phyloP scores from a whole-genome alignment of 2,113 vertebrate species.

The Mirza zaza region DNA sequence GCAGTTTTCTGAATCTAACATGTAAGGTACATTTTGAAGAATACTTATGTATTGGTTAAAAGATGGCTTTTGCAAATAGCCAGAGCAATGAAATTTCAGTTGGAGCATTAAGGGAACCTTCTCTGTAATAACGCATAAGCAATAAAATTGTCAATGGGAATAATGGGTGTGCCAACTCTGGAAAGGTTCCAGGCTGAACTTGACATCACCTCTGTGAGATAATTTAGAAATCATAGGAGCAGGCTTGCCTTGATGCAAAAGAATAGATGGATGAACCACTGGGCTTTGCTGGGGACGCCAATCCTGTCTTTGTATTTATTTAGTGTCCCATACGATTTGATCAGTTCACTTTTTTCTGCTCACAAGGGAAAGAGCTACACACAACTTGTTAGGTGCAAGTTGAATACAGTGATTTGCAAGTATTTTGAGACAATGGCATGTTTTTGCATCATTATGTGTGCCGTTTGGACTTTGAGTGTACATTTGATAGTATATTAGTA shows the following conservation, averaged over 20 bases:
- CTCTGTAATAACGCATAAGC: not conserved
- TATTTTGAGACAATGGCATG: not conserved
- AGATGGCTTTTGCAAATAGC: slow-evolving; percentile 12
- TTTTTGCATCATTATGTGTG: not conserved
- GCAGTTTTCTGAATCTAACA: slow-evolving; percentile 61
- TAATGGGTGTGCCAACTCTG: slow-evolving; percentile 11
- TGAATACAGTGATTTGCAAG: not conserved
- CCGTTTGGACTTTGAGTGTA: not conserved
- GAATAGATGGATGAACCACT: not conserved
- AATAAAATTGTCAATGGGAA: not conserved
- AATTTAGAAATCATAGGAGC: not conserved
- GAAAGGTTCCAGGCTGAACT: slow-evolving; percentile 1
- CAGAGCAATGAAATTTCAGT: slow-evolving; percentile 9
- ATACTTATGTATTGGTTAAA: slow-evolving; percentile 50
- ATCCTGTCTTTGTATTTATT: not conserved
- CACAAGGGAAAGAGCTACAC: not conserved
- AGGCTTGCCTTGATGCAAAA: not conserved
- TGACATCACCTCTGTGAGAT: not conserved
- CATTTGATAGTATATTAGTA: not conserved
- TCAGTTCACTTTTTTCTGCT: not conserved
- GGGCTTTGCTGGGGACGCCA: not conserved
- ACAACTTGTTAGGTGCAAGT: not conserved
- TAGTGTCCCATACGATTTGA: not conserved
- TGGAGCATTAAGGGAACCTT: slow-evolving; percentile 5
- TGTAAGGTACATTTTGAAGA: slow-evolving; percentile 52